phyloP scores from a whole-genome alignment of 2,888 invertebrate species.

The Gryllus longicercus region DNA sequence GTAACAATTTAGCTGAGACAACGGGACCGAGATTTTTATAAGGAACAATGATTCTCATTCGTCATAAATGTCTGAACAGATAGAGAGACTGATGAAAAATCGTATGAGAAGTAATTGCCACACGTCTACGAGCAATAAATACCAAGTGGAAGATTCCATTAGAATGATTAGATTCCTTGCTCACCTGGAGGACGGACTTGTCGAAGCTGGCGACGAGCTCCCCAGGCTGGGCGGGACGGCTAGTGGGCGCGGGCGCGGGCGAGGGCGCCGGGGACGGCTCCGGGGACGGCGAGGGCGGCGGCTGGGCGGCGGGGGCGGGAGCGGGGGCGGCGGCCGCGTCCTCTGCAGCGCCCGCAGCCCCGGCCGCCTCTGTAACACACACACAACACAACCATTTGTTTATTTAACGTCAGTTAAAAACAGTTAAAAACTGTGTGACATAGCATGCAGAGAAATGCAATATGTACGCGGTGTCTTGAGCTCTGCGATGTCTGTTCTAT shows the following conservation, averaged over 20 bases:
- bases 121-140: neutral
- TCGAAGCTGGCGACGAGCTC: conserved; percentile 66
- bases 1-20: no score
- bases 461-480: no score
- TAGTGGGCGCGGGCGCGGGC: conserved; percentile 36
- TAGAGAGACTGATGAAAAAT: no score
- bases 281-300: conserved; percentile 34
- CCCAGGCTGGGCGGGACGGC: conserved; percentile 44
- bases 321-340: neutral
- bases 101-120: no score
- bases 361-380: neutral
- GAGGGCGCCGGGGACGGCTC: conserved; percentile 35
- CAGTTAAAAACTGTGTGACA: no score
- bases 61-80: no score
- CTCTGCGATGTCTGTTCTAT: no score
- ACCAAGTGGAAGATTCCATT: neutral
- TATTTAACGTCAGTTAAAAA: no score
- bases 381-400: neutral
- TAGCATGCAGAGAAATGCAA: no score
- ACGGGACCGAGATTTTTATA: no score
- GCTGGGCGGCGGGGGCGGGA: conserved; percentile 42
- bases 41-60: no score
- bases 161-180: conserved; percentile 26
- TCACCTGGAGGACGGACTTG: conserved; percentile 68
- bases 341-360: neutral